phyloP scores from a whole-genome alignment of 2,797 vertebrate species.

The Hydrolagus colliei region DNA sequence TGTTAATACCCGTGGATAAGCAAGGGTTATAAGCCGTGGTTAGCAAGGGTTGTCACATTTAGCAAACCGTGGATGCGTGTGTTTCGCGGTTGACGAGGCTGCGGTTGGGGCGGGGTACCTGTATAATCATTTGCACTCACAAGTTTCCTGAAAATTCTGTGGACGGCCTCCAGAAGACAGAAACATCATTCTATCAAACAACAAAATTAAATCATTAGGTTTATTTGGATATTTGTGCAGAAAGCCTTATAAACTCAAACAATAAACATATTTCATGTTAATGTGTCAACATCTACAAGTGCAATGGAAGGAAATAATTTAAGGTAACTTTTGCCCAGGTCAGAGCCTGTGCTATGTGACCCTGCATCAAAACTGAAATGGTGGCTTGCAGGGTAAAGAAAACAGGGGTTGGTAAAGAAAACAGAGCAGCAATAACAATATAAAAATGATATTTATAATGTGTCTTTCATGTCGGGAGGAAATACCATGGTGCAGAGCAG shows the following conservation, averaged over 20 bases:
- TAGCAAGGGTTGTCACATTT: too few relatives aligned
- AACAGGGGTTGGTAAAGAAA: not conserved
- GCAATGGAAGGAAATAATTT: not conserved
- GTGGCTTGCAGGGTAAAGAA: not conserved
- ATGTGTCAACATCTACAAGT: not conserved
- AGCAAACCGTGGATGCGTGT: too few relatives aligned
- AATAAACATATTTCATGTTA: not conserved
- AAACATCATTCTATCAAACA: constrained; percentile 64
- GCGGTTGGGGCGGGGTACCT: too few relatives aligned
- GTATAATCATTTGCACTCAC: constrained; percentile 59
- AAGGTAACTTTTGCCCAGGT: not conserved
- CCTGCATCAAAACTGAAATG: not conserved
- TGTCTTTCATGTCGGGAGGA: not conserved
- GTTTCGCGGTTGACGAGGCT: too few relatives aligned
- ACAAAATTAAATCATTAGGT: constrained; percentile 31
- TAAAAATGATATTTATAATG: too few relatives aligned
- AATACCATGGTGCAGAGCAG: not conserved
- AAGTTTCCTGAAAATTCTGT: constrained; percentile 77
- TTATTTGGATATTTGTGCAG: not conserved
- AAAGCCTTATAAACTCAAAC: not conserved
- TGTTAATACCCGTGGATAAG: too few relatives aligned
- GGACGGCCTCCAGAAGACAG: constrained; percentile 83
- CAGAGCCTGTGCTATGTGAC: too few relatives aligned
- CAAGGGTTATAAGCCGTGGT: too few relatives aligned
- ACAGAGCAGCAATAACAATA: too few relatives aligned